Evolutionary conservation across 2,797 vertebrate species (phyloP), one percentile per base, ranked within the genome.

Genomic region (Carapus acus): DNA sequence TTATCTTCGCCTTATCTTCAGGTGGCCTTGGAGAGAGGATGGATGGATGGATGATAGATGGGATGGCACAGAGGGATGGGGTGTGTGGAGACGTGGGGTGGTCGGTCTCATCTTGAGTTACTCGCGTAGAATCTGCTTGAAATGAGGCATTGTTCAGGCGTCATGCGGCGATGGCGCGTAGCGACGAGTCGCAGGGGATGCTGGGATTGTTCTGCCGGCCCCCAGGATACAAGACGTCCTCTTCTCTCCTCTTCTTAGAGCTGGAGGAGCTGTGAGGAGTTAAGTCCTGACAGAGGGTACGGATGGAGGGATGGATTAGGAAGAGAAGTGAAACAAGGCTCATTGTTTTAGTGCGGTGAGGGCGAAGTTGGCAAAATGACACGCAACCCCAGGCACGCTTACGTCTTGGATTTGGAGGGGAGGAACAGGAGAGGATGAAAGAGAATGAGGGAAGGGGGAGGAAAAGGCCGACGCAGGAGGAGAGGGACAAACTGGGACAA

Each of bases 1-100:
- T n/a, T n/a, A n/a, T 33, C 33, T 70, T 58, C 49, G 65, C 67
- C n/a, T 71, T 73, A 73, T 75, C 69, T 38, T 8, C 14, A 39
- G 40, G 19, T 60, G 49, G 41, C 42, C 62, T 64, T 40, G 72
- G 47, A 44, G 51, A 48, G 23, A 31, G 44, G 17, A 46, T 43
- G 43, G 37, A 46, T 43, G 43, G 37, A 33, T 31, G 12, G 56
- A 45, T 60, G 67, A 69, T 58, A 27, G 67, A 70, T 65, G 49
- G 20, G 33, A 7, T 46, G 45, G 52, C 50, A 52, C 56, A 62
- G 14, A 24, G 20, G 44, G 38, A 57, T 4, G 19, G 17, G 44
- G 56, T 40, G 33, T 49, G 44, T 38, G 12, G 14, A 12, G 14
- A n/a, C n/a, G n/a, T n/a, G n/a, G n/a, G n/a, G n/a, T n/a, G n/a